Evolutionary conservation across 92 coral and sea anemone species (phyloP).

Genomic region (Epizoanthus illoricatus): DNA sequence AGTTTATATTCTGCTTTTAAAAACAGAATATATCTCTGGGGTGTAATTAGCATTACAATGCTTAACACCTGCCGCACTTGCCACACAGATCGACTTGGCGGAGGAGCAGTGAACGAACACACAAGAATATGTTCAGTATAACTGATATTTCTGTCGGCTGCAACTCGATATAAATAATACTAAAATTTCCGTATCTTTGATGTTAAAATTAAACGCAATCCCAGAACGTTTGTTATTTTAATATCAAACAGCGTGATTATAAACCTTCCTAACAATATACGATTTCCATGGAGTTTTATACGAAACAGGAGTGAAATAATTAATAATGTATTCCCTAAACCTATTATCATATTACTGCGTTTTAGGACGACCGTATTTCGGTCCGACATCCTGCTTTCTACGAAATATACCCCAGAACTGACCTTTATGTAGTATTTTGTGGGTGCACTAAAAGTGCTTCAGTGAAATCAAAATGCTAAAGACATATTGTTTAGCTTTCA

Average conservation of each 20-base stretch:
- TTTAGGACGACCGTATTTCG: neutral
- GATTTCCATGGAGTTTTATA: conserved; percentile 30
- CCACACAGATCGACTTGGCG: neutral
- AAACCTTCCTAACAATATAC: neutral
- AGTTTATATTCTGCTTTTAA: neutral
- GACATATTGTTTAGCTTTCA: neutral
- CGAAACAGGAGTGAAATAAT: conserved; percentile 27
- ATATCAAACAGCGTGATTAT: neutral
- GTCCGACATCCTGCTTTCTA: neutral
- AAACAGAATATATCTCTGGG: too few relatives aligned
- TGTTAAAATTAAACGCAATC: neutral
- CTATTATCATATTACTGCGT: conserved; percentile 47
- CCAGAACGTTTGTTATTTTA: neutral
- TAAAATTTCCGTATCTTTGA: too few relatives aligned
- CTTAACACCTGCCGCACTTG: conserved; percentile 9
- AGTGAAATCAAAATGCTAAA: conserved; percentile 14
- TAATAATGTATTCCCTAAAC: conserved; percentile 47
- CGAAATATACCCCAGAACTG: neutral
- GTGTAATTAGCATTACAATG: conserved; percentile 9
- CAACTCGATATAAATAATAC: neutral
- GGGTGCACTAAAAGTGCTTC: neutral
- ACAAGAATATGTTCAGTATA: neutral
- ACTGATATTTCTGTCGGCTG: neutral
- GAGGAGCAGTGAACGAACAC: neutral
- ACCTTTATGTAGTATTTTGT: neutral